phyloP scores from a whole-genome alignment of 2,888 invertebrate species.

The Pandemis cinnamomeana region DNA sequence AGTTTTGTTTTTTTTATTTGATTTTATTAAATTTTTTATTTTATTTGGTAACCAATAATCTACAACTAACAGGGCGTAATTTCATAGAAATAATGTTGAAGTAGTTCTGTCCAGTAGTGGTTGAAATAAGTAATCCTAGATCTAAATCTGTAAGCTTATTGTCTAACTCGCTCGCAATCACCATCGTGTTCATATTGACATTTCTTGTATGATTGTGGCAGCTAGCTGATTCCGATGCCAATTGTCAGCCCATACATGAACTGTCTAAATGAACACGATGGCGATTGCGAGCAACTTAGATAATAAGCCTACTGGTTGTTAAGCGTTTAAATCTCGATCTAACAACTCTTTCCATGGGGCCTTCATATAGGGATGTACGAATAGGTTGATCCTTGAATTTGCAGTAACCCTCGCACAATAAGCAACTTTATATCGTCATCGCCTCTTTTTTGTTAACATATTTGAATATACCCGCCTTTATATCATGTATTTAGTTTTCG shows the following conservation, averaged over 20 bases:
- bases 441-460: too few relatives aligned
- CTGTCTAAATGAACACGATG: too few relatives aligned
- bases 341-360: background rate
- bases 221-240: too few relatives aligned
- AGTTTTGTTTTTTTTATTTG: conserved; percentile 16
- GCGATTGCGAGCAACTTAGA: too few relatives aligned
- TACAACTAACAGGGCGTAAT: background rate
- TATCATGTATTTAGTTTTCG: too few relatives aligned
- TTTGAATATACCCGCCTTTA: too few relatives aligned
- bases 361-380: background rate
- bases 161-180: too few relatives aligned
- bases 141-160: background rate
- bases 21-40: conserved; percentile 8
- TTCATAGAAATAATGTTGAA: background rate
- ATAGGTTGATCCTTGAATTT: background rate
- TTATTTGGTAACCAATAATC: background rate
- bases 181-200: too few relatives aligned
- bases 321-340: background rate
- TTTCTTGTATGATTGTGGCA: too few relatives aligned
- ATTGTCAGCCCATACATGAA: too few relatives aligned
- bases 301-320: background rate
- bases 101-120: background rate
- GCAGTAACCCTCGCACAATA: too few relatives aligned
- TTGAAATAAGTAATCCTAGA: background rate
- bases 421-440: too few relatives aligned